Conservation (phyloP, 92 coral and sea anemone species). For the Umimayanthus kanabou region DNA sequence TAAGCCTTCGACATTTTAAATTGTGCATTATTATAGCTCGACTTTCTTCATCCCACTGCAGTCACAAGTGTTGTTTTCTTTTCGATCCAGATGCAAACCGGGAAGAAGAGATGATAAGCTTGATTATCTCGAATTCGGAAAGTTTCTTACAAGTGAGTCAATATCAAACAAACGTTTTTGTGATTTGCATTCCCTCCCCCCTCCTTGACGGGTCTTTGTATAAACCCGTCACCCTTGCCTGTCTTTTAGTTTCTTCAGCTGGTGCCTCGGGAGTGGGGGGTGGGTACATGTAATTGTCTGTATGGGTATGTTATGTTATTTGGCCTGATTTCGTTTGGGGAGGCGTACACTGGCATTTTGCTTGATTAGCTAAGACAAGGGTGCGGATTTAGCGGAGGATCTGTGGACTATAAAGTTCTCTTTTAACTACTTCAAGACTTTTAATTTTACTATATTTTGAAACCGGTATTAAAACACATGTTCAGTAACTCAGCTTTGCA, state of each 20-base stretch:
- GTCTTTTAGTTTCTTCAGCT: not conserved
- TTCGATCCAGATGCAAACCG: conserved; percentile 48
- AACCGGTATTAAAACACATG: no score
- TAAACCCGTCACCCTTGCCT: not conserved
- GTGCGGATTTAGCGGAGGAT: no score
- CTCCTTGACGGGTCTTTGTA: not conserved
- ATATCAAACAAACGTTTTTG: no score
- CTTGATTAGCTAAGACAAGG: no score
- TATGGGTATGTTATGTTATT: no score
- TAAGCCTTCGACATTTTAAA: conserved; percentile 26
- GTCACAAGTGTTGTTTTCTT: not conserved
- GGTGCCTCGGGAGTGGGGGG: no score
- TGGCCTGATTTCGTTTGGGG: no score
- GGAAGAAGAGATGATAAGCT: conserved; percentile 43
- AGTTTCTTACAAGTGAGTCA: conserved; percentile 50
- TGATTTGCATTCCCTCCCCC: not conserved
- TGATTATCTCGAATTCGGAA: conserved; percentile 41
- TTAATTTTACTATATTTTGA: not conserved
- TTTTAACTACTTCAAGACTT: no score
- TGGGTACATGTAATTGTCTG: no score
- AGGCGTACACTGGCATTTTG: no score
- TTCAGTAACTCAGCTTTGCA: no score
- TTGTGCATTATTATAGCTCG: not conserved
- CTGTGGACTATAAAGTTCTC: no score
- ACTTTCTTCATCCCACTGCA: not conserved